These are phyloP conservation scores for Carollia perspicillata DNA, from an alignment of 2,113 vertebrate genomes.

Conservation along the genomic window DNA sequence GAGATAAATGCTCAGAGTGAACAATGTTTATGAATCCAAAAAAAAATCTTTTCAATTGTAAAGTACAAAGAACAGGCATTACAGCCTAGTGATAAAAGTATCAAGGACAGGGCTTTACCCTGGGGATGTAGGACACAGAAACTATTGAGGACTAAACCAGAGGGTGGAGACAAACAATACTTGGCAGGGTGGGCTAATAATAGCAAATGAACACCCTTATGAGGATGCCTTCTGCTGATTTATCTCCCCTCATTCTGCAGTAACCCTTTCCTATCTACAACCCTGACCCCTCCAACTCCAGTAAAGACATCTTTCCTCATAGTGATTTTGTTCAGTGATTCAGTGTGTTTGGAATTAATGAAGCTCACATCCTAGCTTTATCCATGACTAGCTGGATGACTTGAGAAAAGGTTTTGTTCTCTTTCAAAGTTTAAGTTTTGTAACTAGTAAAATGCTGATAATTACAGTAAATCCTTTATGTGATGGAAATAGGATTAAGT, in stretches of 20 bases:
- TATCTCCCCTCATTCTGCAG: neutral
- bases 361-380: neutral
- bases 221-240: neutral
- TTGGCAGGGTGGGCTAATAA: neutral
- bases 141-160: neutral
- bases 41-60: neutral
- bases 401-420: neutral
- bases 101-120: neutral
- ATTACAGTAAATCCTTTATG: neutral
- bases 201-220: neutral
- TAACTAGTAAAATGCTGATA: neutral
- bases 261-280: accelerated
- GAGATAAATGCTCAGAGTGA: neutral
- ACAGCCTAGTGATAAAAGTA: neutral
- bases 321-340: neutral
- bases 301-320: accelerated
- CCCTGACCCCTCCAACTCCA: neutral
- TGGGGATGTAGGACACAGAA: neutral
- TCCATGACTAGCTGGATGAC: neutral
- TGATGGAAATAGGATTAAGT: neutral
- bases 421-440: neutral
- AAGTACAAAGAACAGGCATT: neutral
- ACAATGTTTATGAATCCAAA: neutral
- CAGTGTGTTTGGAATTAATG: neutral
- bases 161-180: neutral